phyloP scores from a whole-genome alignment of 2,113 vertebrate genomes.

The Sander vitreus region DNA sequence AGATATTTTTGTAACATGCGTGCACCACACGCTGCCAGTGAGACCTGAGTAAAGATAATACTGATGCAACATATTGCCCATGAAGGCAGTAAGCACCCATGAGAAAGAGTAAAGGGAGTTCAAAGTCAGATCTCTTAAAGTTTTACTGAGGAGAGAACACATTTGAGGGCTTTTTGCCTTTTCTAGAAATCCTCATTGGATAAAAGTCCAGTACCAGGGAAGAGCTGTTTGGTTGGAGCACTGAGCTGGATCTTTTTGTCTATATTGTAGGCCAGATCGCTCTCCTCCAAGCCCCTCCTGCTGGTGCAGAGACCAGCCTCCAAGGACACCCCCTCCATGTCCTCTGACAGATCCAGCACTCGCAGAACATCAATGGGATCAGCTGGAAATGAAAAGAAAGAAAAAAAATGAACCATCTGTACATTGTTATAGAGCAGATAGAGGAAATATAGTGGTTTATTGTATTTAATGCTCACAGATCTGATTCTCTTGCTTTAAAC shows the following conservation, averaged over 20 bases:
- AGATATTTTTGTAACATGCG: constrained; percentile 52
- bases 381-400: constrained; percentile 72
- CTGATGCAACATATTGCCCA: constrained; percentile 52
- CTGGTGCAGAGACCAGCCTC: constrained; percentile 87
- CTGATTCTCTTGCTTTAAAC: constrained; percentile 3
- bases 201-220: constrained; percentile 83
- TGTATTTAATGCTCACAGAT: constrained; percentile 9
- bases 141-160: constrained; percentile 13
- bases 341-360: constrained; percentile 83
- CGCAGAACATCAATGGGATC: constrained; percentile 86
- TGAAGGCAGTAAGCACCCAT: constrained; percentile 30
- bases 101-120: constrained; percentile 9
- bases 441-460: neutral
- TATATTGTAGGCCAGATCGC: constrained; percentile 88
- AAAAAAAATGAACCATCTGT: constrained; percentile 15
- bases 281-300: constrained; percentile 78
- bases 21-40: constrained; percentile 32
- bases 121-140: constrained; percentile 38
- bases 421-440: constrained; percentile 11
- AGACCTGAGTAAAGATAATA: constrained; percentile 57
- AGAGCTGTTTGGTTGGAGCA: constrained; percentile 87
- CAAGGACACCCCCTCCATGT: constrained; percentile 85
- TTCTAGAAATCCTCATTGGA: neutral
- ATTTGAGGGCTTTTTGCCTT: neutral
- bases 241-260: constrained; percentile 86